Base-by-base conservation (phyloP, 2,113 vertebrate genomes). In the Reinhardtius hippoglossoides region DNA sequence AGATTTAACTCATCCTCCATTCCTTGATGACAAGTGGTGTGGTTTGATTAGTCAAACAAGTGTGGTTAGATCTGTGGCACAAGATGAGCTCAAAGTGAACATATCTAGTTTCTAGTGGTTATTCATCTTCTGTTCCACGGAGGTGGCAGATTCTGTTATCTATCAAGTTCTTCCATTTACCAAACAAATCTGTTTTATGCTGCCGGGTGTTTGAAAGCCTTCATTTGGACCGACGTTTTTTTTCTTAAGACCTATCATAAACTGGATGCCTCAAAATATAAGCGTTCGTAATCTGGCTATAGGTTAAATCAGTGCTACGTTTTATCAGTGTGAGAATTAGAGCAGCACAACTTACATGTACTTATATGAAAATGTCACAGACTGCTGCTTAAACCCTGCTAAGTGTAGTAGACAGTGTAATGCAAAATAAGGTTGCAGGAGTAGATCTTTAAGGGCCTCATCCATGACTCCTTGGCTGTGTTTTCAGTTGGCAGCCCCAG, bases 401-500 rank as follows among this genome's bases (percentile, higher is more conserved):
- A 69, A 74, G 73, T 48, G 60, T n/a, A 57, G 72, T 18, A 76
- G 68, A 56, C 72, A 64, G 67, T 5, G 20, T 63, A 64, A 74
- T 81, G 66, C 65, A 26, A 27, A 80, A 54, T 57, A 57, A 71
- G 72, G 67, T 76, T 68, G 46, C 54, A 55, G 82, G 42, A 86
- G 81, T 69, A 54, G 71, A 55, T 81, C 72, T 83, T 58, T 70
- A 60, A 82, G 81, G 82, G 67, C 76, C 71, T 83, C 74, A 76
- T 90, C 65, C 72, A 77, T 76, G 83, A 87, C 90, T 86, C 68
- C 71, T 83, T 50, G 48, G 60, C 80, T 87, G 77, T 83, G 78
- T 86, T 87, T 79, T 90, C 80, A 57, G 58, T 80, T 78, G 84
- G 72, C 90, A 92, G 84, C 76, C 52, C 66, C 80, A 63, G 82